Conservation (phyloP, 1,140 invertebrate genomes). For the silkworm (Bombyx mori) region ASM3026992v2 NC_085119.1:15892501-15893000, state of each 20-base stretch:
- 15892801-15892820: background rate
- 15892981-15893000: conserved; percentile 21
- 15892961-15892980: conserved; percentile 4
- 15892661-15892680: too few relatives aligned
- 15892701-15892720: too few relatives aligned
- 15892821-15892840: background rate
- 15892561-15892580: conserved; percentile 22
- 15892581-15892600: conserved; percentile 19
- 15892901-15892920: background rate
- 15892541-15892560: conserved; percentile 27
- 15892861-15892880: too few relatives aligned
- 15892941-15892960: background rate
- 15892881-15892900: background rate
- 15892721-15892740: too few relatives aligned
- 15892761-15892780: too few relatives aligned
- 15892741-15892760: too few relatives aligned
- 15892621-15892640: conserved; percentile 17
- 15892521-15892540: conserved; percentile 26
- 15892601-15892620: conserved; percentile 9
- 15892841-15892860: background rate
- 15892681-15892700: too few relatives aligned
- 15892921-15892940: background rate
- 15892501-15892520: conserved; percentile 32
- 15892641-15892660: background rate
- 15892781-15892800: too few relatives aligned